Evolutionary conservation across 2,888 invertebrate genomes (phyloP), one percentile per base, ranked within the genome.

Genomic region (Latrodectus elegans): DNA sequence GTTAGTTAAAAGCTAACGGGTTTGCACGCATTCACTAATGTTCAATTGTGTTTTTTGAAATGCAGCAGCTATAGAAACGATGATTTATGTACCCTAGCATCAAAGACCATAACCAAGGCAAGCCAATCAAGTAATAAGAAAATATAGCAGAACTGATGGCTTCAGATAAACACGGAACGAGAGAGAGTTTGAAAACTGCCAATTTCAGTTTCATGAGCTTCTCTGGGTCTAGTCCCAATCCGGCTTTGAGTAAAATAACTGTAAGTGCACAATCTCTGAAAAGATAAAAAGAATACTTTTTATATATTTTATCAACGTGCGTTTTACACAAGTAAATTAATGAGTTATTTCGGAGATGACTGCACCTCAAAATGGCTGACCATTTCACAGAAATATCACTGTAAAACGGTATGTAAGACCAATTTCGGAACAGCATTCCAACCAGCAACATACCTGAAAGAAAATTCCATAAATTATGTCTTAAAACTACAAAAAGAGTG

Each of bases 51-150:
- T 4, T 38, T 38, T 2, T 38, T 38, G 6, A 4, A 38, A 38
- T 38, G 38, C 6, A 38, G 6, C 38, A 38, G 38, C 38, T 38
- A 38, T 6, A 38, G 6, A 38, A 38, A 38, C 6, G 38, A 38
- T 38, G 38, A 6, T 38, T 22, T 38, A 67, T 52, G 78, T 89
- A 92, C 92, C 90, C 90, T 1, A 90, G 49, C 55, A 90, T 83
- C 9, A 87, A 76, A 1, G 87, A 26, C 89, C 89, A 90, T 4
- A 77, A 51, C 72, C 87, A 83, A 0, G 90, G 90, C 22, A 90
- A 65, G 8, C 77, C 89, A 2, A 90, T 51, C 4, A 89, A 55
- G 26, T 77, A 67, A 51, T 89, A 76, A 1, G 88, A n/a, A 26
- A 84, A 67, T 2, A 90, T 26, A 3, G 89, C 82, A 0, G 89